Evolutionary conservation across 1,140 invertebrate species (phyloP).

Genomic region (Drosophila tristis): DNA sequence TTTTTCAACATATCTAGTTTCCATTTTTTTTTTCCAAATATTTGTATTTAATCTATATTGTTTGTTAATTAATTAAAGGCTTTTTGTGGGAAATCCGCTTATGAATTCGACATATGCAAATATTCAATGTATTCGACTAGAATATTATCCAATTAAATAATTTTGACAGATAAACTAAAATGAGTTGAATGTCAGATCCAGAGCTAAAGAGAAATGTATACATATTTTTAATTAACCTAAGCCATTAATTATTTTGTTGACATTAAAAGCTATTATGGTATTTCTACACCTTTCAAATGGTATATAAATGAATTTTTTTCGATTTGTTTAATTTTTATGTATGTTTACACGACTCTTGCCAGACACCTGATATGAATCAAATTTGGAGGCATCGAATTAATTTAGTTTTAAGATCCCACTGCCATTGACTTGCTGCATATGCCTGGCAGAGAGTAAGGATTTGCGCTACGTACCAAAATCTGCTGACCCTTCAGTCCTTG

Average conservation of each 20-base stretch:
- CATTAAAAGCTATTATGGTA: no score
- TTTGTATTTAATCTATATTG: conserved; percentile 20
- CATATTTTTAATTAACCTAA: neutral
- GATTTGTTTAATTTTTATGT: no score
- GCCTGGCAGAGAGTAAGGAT: no score
- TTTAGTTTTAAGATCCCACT: no score
- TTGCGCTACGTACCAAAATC: conserved; percentile 1
- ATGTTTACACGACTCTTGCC: no score
- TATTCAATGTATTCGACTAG: neutral
- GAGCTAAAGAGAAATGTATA: neutral
- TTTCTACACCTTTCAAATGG: no score
- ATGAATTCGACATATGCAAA: conserved; percentile 30
- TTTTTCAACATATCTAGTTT: conserved; percentile 3
- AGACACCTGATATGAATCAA: no score
- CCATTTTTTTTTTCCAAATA: neutral
- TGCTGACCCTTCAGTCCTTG: conserved; percentile 43
- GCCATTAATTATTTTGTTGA: no score
- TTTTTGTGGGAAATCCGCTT: neutral
- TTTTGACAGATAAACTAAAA: conserved; percentile 1
- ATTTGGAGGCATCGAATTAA: no score
- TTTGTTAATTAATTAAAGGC: conserved; percentile 44
- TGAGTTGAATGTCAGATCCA: conserved; percentile 1
- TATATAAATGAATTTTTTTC: no score
- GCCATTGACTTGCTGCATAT: no score
- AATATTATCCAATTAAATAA: conserved; percentile 2